phyloP scores from a whole-genome alignment of 1,140 invertebrate species.

The Drosophila kurseongensis region DNA sequence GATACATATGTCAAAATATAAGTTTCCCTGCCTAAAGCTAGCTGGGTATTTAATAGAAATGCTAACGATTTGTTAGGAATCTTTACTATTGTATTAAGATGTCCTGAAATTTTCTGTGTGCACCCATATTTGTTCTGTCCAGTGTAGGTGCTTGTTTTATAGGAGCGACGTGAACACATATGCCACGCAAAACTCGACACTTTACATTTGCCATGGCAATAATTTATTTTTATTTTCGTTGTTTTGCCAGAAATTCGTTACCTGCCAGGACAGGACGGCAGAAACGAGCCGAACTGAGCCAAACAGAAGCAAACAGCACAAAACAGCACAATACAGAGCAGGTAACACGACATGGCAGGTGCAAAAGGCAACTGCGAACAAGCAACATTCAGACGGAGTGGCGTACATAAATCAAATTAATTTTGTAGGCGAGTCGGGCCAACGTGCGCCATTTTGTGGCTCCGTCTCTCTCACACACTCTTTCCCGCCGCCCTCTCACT shows the following conservation, averaged over 20 bases:
- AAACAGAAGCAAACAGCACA: constrained; percentile 6
- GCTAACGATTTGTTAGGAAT: no score
- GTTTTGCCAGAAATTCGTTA: constrained; percentile 78
- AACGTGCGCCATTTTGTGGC: constrained; percentile 71
- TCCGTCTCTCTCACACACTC: constrained; percentile 5
- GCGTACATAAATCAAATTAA: constrained; percentile 81
- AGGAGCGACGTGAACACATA: constrained; percentile 65
- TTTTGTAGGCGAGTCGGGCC: constrained; percentile 66
- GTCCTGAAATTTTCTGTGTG: background rate
- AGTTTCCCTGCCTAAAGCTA: no score
- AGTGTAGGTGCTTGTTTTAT: constrained; percentile 66
- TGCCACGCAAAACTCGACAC: constrained; percentile 77
- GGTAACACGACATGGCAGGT: constrained; percentile 58
- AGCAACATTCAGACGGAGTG: constrained; percentile 44
- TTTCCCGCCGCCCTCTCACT: background rate
- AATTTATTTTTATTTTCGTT: constrained; percentile 80
- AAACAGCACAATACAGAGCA: constrained; percentile 40
- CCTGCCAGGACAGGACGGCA: constrained; percentile 45
- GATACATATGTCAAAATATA: no score
- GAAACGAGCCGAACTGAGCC: constrained; percentile 18
- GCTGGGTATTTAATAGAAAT: no score
- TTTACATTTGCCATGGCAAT: constrained; percentile 76
- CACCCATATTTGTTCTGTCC: background rate
- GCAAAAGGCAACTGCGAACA: constrained; percentile 52
- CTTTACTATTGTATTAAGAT: background rate